Evolutionary conservation across 2,888 invertebrate species (phyloP), one percentile per base, ranked within the genome.

Genomic region (Scaptomyza tumidula): DNA sequence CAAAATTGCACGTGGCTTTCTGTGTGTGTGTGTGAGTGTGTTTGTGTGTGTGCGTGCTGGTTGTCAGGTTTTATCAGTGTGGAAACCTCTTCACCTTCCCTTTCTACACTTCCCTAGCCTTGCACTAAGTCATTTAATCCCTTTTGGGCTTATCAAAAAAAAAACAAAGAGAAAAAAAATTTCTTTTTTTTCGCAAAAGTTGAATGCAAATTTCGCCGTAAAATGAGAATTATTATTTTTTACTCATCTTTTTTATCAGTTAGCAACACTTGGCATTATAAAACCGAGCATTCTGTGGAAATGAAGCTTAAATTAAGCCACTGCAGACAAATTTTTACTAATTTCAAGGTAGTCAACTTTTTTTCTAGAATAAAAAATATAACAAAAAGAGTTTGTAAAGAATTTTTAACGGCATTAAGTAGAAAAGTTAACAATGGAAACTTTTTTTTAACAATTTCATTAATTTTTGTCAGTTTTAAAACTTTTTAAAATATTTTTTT

Each of bases 31-130:
- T 31, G 67, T n/a, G 29, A 3, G 49, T 13, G 46, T 59, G 58
- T 39, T 58, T 33, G 68, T 45, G 9, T 13, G 16, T 16, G 43
- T 64, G 57, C 58, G 70, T 63, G 68, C 65, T 63, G 41, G 11
- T n/a, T 35, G 7, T 60, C 52, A 73, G 66, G 55, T 81, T 85
- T 85, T 87, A 87, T 81, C 78, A 66, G 72, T 58, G 29, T 59
- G 55, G 24, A 27, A 0, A 19, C 10, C 41, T 2, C 41, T 37
- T 27, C 6, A 37, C 35, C 7, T 27, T 29, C 3, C 16, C 14
- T 19, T 14, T 24, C 39, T 37, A 9, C 14, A 10, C 33, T 19
- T 19, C 19, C 2, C 19, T 19, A 19, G 1, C 19, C 33, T 14
- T 9, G 14, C 31, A 45, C 14, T 31, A 48, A 57, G 43, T 45